phyloP scores from a whole-genome alignment of 1,140 invertebrate genomes.

The Reticulitermes speratus region DNA sequence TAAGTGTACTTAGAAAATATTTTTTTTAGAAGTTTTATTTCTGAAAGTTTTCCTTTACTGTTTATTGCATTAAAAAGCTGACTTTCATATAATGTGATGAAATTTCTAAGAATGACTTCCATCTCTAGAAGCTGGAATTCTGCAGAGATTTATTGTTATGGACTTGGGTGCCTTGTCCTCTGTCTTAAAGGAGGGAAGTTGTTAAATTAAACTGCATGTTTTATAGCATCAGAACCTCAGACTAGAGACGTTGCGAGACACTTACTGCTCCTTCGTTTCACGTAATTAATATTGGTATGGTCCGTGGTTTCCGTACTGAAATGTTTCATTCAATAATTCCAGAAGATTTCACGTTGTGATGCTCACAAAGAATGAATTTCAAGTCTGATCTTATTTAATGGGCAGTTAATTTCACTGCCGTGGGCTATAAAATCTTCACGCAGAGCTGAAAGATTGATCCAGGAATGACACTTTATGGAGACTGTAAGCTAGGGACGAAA shows the following conservation, averaged over 20 bases:
- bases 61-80: too few species aligned
- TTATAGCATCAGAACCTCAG: not conserved
- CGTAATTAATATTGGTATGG: not conserved
- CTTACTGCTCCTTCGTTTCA: not conserved
- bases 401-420: not conserved
- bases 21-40: too few species aligned
- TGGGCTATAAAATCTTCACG: not conserved
- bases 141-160: not conserved
- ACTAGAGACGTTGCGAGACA: not conserved
- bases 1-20: too few species aligned
- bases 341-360: not conserved
- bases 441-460: not conserved
- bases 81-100: not conserved
- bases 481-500: too few species aligned
- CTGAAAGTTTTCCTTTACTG: too few species aligned
- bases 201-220: slow-evolving; percentile 11
- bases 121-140: not conserved
- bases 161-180: not conserved
- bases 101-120: not conserved
- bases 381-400: not conserved
- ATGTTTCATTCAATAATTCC: not conserved
- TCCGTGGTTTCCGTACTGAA: not conserved
- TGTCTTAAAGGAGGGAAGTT: not conserved
- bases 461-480: too few species aligned
- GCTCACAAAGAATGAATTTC: not conserved